Base-by-base conservation (phyloP, 2,113 vertebrate species). In the Illadopsis cleaveri region DNA sequence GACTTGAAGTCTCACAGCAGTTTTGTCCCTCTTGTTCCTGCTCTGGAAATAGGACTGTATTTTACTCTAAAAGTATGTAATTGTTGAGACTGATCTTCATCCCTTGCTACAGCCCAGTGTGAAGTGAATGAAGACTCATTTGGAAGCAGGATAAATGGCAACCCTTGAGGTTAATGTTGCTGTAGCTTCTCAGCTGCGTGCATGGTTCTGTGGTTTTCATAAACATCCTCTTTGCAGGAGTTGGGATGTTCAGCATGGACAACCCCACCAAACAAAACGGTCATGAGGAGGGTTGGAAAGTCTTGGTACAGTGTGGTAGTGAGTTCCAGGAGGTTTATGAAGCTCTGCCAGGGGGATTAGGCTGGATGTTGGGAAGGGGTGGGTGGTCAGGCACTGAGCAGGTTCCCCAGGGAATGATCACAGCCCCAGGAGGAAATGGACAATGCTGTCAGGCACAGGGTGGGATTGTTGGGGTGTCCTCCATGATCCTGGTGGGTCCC, bases 371-470 rank as follows among this genome's bases (percentile, higher is more conserved):
- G 40, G 81, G 47, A 62, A 54, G 22, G 28, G 27, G 1, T 72
- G 33, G 12, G 18, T 54, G 68, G 8, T 27, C 10, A 6, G 47
- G 47, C 33, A 31, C 27, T 25, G 38, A 2, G 1, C 17, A 53
- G 40, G 48, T 31, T 72, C n/a, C 28, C 11, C 69, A 72, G 57
- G 48, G 48, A 33, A 33, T 45, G 69, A 16, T 11, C 33, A 18
- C 2, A 4, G 13, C 51, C 12, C 78, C 81, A 64, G 81, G 22
- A 38, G 6, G 3, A 5, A 11, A 30, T 64, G 48, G 38, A 27
- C n/a, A 45, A 1, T 0, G 1, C 38, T 72, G 13, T 12, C 44
- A 50, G 35, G 24, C 17, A 27, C 57, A 33, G 27, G 33, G 17
- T 27, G 33, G 47, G 57, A 31, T 37, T 27, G 12, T 3, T 62